phyloP scores from a whole-genome alignment of 1,140 invertebrate genomes.

The Conus ventricosus region DNA sequence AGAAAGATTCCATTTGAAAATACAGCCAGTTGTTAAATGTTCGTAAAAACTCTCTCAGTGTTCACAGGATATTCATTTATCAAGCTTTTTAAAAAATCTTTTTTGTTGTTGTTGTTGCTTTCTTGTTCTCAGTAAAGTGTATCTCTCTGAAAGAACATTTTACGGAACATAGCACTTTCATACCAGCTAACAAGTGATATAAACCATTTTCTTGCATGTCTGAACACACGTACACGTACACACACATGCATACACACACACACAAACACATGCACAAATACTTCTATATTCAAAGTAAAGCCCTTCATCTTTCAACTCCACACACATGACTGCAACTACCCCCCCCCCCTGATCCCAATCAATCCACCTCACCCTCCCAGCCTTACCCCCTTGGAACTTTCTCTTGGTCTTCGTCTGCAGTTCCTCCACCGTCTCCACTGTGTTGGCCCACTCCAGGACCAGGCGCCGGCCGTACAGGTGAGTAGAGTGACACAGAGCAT shows the following conservation, averaged over 20 bases:
- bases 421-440: constrained; percentile 84
- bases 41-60: not conserved
- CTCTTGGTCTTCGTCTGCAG: constrained; percentile 90
- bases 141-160: too few species aligned
- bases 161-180: too few species aligned
- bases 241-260: not conserved
- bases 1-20: not conserved
- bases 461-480: constrained; percentile 97
- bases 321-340: not conserved
- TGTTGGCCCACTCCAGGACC: constrained; percentile 96
- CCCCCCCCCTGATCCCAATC: not conserved
- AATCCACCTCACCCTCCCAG: too few species aligned
- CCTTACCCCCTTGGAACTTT: constrained; percentile 77
- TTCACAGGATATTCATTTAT: too few species aligned
- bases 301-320: not conserved
- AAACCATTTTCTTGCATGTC: too few species aligned
- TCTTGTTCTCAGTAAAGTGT: too few species aligned
- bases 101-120: too few species aligned
- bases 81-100: not conserved
- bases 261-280: not conserved
- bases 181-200: too few species aligned
- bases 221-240: not conserved
- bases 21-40: not conserved
- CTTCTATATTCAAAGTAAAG: not conserved
- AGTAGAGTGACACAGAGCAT: constrained; percentile 93